Percentiles rank a stretch among this genome's conserved stretches.
phyloP scores from a whole-genome alignment of 1,140 invertebrate genomes.

The Zaprionus ornatus region DNA sequence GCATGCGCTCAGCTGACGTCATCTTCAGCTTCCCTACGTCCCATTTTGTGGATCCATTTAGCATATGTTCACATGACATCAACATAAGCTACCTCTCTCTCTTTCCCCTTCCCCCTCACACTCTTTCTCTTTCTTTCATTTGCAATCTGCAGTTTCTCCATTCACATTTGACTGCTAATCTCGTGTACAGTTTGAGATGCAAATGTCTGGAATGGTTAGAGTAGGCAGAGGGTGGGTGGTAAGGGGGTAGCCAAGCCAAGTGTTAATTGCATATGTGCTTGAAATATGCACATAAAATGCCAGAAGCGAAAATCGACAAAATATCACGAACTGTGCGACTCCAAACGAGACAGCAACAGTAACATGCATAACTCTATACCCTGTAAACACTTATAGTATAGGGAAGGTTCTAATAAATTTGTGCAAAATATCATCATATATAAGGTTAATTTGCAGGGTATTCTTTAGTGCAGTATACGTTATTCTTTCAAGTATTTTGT shows the following conservation, averaged over 20 bases:
- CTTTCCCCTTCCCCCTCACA: neutral
- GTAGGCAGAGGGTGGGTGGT: too few species aligned
- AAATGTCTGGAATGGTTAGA: neutral
- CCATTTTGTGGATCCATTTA: neutral
- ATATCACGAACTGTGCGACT: conserved; percentile 67
- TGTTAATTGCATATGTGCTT: conserved; percentile 59
- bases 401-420: neutral
- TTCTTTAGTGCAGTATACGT: neutral
- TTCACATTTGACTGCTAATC: conserved; percentile 45
- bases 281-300: conserved; percentile 60
- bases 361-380: conserved; percentile 37
- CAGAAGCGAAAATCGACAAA: conserved; percentile 55
- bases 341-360: conserved; percentile 29
- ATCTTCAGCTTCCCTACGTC: neutral
- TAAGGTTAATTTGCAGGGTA: neutral
- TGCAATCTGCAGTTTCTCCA: conserved; percentile 47
- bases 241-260: conserved; percentile 1
- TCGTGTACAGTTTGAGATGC: conserved; percentile 14
- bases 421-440: neutral
- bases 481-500: neutral
- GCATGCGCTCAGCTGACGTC: conserved; percentile 48
- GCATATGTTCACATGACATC: neutral
- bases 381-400: neutral
- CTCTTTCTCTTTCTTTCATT: neutral
- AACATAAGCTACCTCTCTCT: neutral